Evolutionary conservation across 2,888 invertebrate species (phyloP).

Genomic region (Malachius bipustulatus): DNA sequence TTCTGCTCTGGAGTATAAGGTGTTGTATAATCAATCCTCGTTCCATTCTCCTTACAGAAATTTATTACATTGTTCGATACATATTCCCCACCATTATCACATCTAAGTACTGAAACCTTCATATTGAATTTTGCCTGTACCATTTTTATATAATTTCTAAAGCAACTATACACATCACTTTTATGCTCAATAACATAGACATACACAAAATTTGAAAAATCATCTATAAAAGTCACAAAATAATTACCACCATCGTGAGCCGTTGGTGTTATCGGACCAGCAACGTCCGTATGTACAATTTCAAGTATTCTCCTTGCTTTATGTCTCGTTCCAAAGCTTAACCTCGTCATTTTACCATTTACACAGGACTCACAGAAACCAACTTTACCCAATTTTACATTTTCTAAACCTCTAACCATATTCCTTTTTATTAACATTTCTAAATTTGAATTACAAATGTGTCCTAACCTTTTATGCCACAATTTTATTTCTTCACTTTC

Average conservation of each 20-base stretch:
- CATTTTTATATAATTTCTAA: slow-evolving; percentile 5
- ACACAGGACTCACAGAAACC: slow-evolving; percentile 1
- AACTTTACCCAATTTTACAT: not conserved
- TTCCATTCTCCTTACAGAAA: slow-evolving; percentile 24
- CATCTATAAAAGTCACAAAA: slow-evolving; percentile 3
- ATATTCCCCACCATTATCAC: slow-evolving; percentile 8
- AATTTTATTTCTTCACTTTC: not conserved
- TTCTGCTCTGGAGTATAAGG: slow-evolving; percentile 32
- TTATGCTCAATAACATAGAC: slow-evolving; percentile 3
- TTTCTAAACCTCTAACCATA: not conserved
- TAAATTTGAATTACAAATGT: not conserved
- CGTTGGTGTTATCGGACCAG: not conserved
- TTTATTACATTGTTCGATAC: slow-evolving; percentile 16
- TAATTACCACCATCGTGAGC: slow-evolving; percentile 1
- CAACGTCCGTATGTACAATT: not conserved
- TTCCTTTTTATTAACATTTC: not conserved
- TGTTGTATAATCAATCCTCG: slow-evolving; percentile 24
- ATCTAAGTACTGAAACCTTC: slow-evolving; percentile 4
- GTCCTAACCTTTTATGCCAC: slow-evolving; percentile 1
- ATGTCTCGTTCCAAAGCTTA: not conserved
- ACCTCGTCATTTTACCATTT: not conserved
- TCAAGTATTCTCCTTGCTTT: not conserved
- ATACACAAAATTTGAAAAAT: slow-evolving; percentile 6
- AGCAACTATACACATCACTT: slow-evolving; percentile 5
- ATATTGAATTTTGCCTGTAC: slow-evolving; percentile 1